Evolutionary conservation across 2,797 vertebrate species (phyloP).

Genomic region (Poecile montanus): DNA sequence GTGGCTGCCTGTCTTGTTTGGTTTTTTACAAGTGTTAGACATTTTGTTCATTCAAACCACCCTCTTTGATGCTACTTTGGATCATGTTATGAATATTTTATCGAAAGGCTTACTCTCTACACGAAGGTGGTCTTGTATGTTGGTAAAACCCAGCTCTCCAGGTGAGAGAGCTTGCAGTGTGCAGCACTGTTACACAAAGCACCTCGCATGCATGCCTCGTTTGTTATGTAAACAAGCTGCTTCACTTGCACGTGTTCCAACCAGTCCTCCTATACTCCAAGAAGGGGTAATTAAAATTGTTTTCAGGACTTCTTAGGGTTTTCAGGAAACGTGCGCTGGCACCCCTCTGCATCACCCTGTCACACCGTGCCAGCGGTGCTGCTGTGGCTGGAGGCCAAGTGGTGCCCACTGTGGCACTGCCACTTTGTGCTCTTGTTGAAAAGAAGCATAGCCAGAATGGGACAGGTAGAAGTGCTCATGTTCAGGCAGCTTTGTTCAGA

Average conservation of each 20-base stretch:
- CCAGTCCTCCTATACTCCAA: not conserved
- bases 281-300: not conserved
- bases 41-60: not conserved
- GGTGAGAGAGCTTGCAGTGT: slow-evolving; percentile 7
- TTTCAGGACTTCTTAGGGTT: not conserved
- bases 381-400: rapidly evolving
- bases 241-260: slow-evolving; percentile 10
- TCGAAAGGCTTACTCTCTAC: not conserved
- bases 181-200: not conserved
- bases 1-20: not conserved
- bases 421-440: rapidly evolving
- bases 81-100: not conserved
- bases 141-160: not conserved
- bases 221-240: slow-evolving; percentile 41
- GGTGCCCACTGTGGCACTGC: not conserved
- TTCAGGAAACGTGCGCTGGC: not conserved
- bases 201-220: not conserved
- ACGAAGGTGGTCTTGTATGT: not conserved
- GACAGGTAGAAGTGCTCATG: not conserved
- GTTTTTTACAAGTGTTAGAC: not conserved
- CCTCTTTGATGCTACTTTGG: not conserved
- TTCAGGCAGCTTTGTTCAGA: not conserved
- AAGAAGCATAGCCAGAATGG: not conserved
- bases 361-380: rapidly evolving
- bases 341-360: rapidly evolving